Evolutionary conservation across 2,888 invertebrate species (phyloP), one percentile per base, ranked within the genome.

Genomic region (Chymomyza fuscimana): DNA sequence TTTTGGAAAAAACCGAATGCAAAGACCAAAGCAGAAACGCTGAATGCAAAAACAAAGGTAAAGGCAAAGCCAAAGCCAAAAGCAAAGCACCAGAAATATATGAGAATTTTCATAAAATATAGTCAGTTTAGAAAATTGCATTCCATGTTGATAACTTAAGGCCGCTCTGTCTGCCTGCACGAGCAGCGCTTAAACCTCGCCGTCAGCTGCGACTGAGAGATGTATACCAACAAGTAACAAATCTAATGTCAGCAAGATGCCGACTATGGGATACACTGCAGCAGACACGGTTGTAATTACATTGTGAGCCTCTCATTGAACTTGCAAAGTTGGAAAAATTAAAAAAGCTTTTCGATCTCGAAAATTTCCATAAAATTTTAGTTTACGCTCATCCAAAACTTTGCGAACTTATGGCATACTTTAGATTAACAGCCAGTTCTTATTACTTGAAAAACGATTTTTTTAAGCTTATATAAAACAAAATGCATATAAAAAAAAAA

Each of bases 111-210:
- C 84, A 87, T 87, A 81, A 83, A 79, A 87, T 87, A 85, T 87
- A 85, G 85, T 87, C 85, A 86, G 85, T 87, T 85, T 85, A 86
- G 85, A 87, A 85, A 85, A 85, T 85, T 85, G 85, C 85, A 85
- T 87, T 85, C 86, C 78, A 83, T 83, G 87, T 81, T 85, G 85
- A 85, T 85, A 85, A 87, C 86, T 86, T 86, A 87, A 84, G 84
- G 82, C 82, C 72, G 80, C 72, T 54, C 54, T 5, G 54, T 2
- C 22, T 54, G 54, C 54, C 54, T 16, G n/a, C 22, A 46, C 12
- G 40, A 46, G 12, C 10, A 3, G 40, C 40, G 40, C 40, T 4
- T 7, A 46, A 46, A 46, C 58, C 3, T 19, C 58, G 25, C 19
- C 58, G 58, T 58, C 58, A 58, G 58, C 58, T 58, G 58, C 22